Evolutionary conservation across 30 jellyfish, hydroid and myxozoan genomes (phyloP), one percentile per base, ranked within the genome.

Genomic region (Hydractinia symbiolongicarpus): DNA sequence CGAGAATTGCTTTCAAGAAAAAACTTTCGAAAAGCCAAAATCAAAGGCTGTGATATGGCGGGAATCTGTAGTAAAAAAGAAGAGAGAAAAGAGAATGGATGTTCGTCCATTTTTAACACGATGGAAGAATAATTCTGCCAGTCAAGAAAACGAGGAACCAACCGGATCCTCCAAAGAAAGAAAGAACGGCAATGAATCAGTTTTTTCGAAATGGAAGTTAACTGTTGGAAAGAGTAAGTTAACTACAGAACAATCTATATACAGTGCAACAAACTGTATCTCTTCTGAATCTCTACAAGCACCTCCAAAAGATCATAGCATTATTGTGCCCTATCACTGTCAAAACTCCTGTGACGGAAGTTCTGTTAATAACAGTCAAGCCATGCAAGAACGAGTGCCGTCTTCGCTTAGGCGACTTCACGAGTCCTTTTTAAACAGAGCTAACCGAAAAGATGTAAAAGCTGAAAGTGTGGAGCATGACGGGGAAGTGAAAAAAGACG

Each of bases 1-100:
- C 53, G 67, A 49, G 21, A 61, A 60, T 5, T 40, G 53, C 4
- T 86, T 91, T 51, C 88, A 57, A 58, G 93, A 82, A 61, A 68
- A 64, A n/a, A 61, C 58, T 6, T 76, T 89, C 21, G 83, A 77
- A 13, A 62, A 54, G 8, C 55, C 52, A 40, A 78, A 67, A 54
- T 6, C 16, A 53, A 8, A 44, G 76, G 13, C 9, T 9, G 44
- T 30, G 44, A 30, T 30, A 30, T 30, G 44, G 44, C 44, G 44
- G 44, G 44, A 66, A 74, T 7, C 40, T 52, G 50, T 50, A 78
- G 49, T 50, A 66, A 64, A 76, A 68, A 54, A 21, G n/a, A 9
- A 58, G 82, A 14, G 64, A 61, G 2, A 82, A 62, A 0, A 70
- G 54, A 13, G n/a, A 16, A 50, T 74, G 57, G 54, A 50, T 69